A percentile compares a stretch with the other conserved stretches of the same genome.
phyloP scores from a whole-genome alignment of 2,797 vertebrate genomes.

The Acanthurus lineatus region DNA sequence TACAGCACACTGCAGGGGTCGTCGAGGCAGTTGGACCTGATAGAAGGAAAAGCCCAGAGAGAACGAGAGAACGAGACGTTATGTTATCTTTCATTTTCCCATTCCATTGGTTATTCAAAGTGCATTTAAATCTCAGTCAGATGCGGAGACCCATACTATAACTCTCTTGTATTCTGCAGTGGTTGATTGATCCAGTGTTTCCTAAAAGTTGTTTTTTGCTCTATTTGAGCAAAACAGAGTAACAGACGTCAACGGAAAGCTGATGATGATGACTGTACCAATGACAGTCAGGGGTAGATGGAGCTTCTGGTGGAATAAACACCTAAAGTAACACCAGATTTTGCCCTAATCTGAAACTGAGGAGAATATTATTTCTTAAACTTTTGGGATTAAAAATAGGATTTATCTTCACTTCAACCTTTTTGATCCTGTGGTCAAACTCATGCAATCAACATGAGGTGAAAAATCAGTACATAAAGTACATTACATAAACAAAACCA shows the following conservation, averaged over 20 bases:
- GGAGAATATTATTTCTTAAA: too few relatives aligned
- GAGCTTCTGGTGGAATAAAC: too few relatives aligned
- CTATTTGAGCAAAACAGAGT: background rate
- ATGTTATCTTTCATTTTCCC: background rate
- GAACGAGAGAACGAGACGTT: background rate
- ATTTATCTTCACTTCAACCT: too few relatives aligned
- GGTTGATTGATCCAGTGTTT: background rate
- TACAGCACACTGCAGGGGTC: slow-evolving; percentile 10
- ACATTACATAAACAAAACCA: background rate
- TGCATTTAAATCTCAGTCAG: background rate
- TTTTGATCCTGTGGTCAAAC: too few relatives aligned
- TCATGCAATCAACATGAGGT: too few relatives aligned
- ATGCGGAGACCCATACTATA: background rate
- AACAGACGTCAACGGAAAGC: too few relatives aligned
- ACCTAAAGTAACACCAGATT: too few relatives aligned
- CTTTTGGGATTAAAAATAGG: too few relatives aligned
- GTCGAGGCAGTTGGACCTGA: slow-evolving; percentile 2
- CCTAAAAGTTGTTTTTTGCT: background rate
- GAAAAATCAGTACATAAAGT: too few relatives aligned
- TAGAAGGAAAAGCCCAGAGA: background rate
- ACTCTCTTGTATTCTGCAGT: background rate
- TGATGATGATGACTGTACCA: too few relatives aligned
- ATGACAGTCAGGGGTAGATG: too few relatives aligned
- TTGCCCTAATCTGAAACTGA: background rate
- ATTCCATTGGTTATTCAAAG: background rate